Base-by-base conservation (phyloP, 2,797 vertebrate genomes). In the Poeciliopsis paucimaculata region DNA sequence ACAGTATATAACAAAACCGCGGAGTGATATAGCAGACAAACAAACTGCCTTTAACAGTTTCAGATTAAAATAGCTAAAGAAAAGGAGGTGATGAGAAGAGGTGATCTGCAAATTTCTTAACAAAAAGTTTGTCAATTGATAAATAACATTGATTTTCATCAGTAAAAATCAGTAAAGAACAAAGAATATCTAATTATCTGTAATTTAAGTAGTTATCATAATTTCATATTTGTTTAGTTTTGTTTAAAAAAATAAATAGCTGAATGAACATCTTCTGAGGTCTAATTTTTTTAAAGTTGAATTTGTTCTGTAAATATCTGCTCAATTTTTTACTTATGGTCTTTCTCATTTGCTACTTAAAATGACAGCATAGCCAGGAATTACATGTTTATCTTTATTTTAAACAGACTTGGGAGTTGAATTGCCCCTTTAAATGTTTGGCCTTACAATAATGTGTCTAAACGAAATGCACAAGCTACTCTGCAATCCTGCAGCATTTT, bases 371-470 rank as follows among this genome's bases (percentile, higher is more conserved):
- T 20, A 64, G 16, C 60, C 11, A 66, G 31, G 31, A 60, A 66
- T 23, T n/a, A 66, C 26, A 36, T 36, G 60, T 47, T 39, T 76
- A 45, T 49, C 49, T 23, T 76, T 20, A 46, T 46, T 28, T 47
- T 46, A 28, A 72, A 41, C 26, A 39, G 12, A 55, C 18, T 26
- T 55, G 2, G 2, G 66, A 16, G 36, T 16, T 31, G 36, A 71
- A 71, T 20, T 43, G 5, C 43, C 39, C 47, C 5, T 39, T 53
- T 41, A 82, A 77, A 73, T 71, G 39, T 75, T 79, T 13, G 79
- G 81, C 73, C 83, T 28, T 79, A 78, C 55, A 74, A 79, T 57
- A 75, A 70, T 13, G 6, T 68, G 82, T 81, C 87, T 64, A 77
- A 43, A 74, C 43, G 16, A 75, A 64, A 76, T 64, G 62, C 70